Base-by-base conservation (phyloP, 2,113 vertebrate species). In the Colinus virginianus region DNA sequence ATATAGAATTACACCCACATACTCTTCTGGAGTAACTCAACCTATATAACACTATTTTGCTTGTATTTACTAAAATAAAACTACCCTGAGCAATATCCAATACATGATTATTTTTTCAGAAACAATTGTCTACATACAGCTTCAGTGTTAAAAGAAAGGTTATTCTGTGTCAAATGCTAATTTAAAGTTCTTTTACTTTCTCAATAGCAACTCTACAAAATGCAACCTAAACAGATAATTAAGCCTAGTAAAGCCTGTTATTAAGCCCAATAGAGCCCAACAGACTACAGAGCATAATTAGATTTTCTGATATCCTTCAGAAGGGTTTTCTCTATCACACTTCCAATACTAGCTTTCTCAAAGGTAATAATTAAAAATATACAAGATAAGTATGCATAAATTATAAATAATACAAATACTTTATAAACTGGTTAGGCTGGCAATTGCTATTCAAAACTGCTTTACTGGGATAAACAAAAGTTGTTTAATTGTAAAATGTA, bases 91-190 rank as follows among this genome's bases (percentile, higher is more conserved):
- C 12, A 90, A 38, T 46, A 76, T 69, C 56, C 26, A 71, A 75
- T n/a, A 77, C 61, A 32, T 42, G 19, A 68, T 26, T 51, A 5
- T 30, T 90, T 63, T 75, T 72, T 22, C 23, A 75, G 16, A 51
- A 89, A 53, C 8, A 91, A 67, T 36, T 74, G 17, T 53, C 55
- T 64, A n/a, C 9, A 16, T 28, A 40, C 22, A 53, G 36, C 56
- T 87, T 88, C 51, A 58, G 8, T 36, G 25, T 61, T 89, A 90
- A 70, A 92, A 85, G 25, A 86, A 75, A 84, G 30, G 30, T 56
- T 88, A 66, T 85, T 93, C 89, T 85, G 9, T 80, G 55, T 38
- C 74, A 78, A 88, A 90, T 88, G 30, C 20, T 59, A 66, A 66
- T 38, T 89, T 81, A 75, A 78, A 78, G 42, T 56, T 32, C 28